Conservation (phyloP, 2,888 invertebrate genomes). For the Orthosia gothica region DNA sequence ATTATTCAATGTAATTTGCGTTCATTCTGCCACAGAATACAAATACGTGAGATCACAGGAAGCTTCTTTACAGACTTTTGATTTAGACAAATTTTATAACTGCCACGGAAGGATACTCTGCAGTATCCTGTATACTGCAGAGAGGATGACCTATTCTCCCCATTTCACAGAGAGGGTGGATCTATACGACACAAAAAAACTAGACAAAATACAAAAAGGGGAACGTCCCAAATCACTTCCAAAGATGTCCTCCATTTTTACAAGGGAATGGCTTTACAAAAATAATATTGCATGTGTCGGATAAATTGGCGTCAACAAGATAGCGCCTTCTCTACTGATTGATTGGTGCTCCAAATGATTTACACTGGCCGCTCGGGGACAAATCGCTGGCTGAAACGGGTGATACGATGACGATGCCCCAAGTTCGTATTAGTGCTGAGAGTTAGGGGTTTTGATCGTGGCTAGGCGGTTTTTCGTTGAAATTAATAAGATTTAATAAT, state of each 20-base stretch:
- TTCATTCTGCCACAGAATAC: too few relatives aligned
- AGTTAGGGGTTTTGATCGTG: neutral
- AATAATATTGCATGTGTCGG: slow-evolving; percentile 58
- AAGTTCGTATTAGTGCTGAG: slow-evolving; percentile 31
- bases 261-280: slow-evolving; percentile 35
- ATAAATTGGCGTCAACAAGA: slow-evolving; percentile 66
- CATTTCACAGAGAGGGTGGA: neutral
- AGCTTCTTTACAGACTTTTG: neutral
- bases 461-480: neutral
- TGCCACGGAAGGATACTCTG: neutral
- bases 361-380: slow-evolving; percentile 56
- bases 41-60: too few relatives aligned
- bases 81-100: neutral
- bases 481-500: too few relatives aligned
- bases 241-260: slow-evolving; percentile 35
- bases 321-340: slow-evolving; percentile 66
- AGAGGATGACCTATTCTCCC: neutral
- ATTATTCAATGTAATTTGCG: too few relatives aligned
- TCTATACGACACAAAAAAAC: neutral
- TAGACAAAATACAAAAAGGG: neutral
- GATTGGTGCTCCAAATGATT: slow-evolving; percentile 65
- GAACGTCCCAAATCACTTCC: slow-evolving; percentile 32
- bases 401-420: slow-evolving; percentile 45
- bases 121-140: too few relatives aligned
- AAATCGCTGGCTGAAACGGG: slow-evolving; percentile 55